Conservation (phyloP, 35 echinoderm and acorn worm species). For the Amphiura filiformis region DNA sequence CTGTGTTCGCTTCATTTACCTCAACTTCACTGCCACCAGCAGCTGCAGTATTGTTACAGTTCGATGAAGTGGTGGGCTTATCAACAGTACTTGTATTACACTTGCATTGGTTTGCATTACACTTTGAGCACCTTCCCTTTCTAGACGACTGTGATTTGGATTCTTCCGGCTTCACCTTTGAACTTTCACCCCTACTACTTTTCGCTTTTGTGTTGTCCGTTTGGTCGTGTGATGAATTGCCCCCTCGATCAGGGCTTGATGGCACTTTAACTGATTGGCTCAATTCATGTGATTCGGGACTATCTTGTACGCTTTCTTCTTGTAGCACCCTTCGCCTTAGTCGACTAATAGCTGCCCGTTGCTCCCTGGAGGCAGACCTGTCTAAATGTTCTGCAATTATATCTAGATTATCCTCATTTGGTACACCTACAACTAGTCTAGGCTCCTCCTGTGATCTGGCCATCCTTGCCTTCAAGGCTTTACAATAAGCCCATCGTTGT, state of each 20-base stretch:
- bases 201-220: no score
- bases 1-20: neutral
- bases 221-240: no score
- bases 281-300: no score
- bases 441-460: neutral
- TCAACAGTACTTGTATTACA: neutral
- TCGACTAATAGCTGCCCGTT: constrained; percentile 15
- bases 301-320: neutral
- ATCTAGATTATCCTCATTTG: constrained; percentile 6
- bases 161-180: neutral
- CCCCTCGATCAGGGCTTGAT: no score
- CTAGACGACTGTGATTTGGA: neutral
- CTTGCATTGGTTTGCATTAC: neutral
- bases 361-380: neutral
- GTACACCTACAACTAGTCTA: neutral
- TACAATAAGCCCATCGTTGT: constrained; percentile 65
- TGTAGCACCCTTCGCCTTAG: constrained; percentile 12
- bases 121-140: neutral
- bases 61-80: neutral
- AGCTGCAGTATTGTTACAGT: neutral
- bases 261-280: no score
- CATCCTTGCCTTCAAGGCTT: constrained; percentile 56
- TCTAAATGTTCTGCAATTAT: constrained; percentile 23
- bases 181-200: neutral
- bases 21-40: neutral